Percentiles rank a stretch among this genome's conserved stretches.
These are phyloP conservation scores for Misgurnus anguillicaudatus DNA, from an alignment of 2,113 vertebrate species.

Conservation along the genomic window DNA sequence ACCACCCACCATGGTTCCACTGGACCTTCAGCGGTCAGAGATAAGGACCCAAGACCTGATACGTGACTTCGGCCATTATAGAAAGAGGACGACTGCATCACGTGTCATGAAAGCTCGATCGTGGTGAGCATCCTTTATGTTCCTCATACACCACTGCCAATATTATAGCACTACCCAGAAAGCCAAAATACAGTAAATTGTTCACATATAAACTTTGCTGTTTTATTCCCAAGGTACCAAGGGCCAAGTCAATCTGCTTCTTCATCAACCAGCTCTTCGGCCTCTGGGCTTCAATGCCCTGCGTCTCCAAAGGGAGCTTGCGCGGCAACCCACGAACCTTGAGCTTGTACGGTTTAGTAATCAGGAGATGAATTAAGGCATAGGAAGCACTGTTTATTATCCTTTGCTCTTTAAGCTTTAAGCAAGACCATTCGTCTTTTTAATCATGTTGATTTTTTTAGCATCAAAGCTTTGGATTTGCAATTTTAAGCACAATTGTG, in stretches of 20 bases:
- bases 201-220: background rate
- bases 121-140: constrained; percentile 77
- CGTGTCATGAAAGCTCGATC: constrained; percentile 88
- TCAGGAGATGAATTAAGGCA: constrained; percentile 16
- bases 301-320: constrained; percentile 64
- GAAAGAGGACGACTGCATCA: constrained; percentile 75
- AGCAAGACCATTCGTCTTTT: constrained; percentile 17
- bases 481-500: constrained; percentile 46
- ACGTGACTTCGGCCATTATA: constrained; percentile 58
- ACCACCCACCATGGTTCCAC: constrained; percentile 77
- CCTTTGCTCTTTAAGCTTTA: constrained; percentile 42
- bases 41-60: constrained; percentile 55
- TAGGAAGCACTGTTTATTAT: constrained; percentile 33
- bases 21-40: constrained; percentile 79
- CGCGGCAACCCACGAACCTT: constrained; percentile 61
- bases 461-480: constrained; percentile 35
- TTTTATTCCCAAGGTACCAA: constrained; percentile 80
- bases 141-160: background rate
- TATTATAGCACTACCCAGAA: background rate
- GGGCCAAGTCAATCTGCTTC: constrained; percentile 77
- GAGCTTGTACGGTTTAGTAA: constrained; percentile 30
- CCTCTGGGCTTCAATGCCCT: constrained; percentile 67
- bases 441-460: constrained; percentile 35
- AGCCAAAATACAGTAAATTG: background rate
- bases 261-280: constrained; percentile 77